Evolutionary conservation across 2,888 invertebrate genomes (phyloP), one percentile per base, ranked within the genome.

Genomic region (Ophioninae sp.): DNA sequence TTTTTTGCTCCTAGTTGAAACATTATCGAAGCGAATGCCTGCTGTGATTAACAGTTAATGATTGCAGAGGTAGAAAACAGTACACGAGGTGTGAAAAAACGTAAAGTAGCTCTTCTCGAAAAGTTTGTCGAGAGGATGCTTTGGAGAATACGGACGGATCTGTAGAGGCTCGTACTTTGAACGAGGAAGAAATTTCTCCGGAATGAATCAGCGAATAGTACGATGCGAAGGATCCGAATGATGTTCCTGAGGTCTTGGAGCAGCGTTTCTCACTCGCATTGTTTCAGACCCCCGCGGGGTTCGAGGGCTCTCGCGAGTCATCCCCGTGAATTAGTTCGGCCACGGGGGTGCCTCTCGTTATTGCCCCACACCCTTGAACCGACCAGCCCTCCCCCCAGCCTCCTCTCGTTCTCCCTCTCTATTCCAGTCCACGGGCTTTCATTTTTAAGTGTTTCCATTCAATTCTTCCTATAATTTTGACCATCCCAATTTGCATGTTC

Each of bases 321-420:
- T 92, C 90, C 91, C 91, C 89, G 91, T 89, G 91, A 92, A 92
- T 92, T 92, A 92, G 91, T 90, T 92, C 91, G 91, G 89, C 92
- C 90, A 89, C 92, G 90, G 92, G 91, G 92, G 92, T 91, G 90
- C 90, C 92, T 79, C 79, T 92, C 91, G 91, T 91, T 91, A 91
- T 90, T 89, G 86, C 82, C 83, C 88, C 88, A 88, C 85, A 81
- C 86, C 86, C 78, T 80, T 64, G 67, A 75, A 80, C 73, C 76
- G 30, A 72, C 67, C 67, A n/a, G n/a, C 81, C 59, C 37, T 65
- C 61, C 67, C 20, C 70, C 64, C 56, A 65, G 61, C 81, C 59
- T 23, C 62, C 62, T 64, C 61, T 44, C 70, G 74, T 77, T 65
- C 75, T 81, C n/a, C n/a, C 64, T 75, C 65, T 59, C 30, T 30